Percentiles rank a stretch among this genome's conserved stretches.
Conservation (phyloP, 2,797 vertebrate genomes). For the Labroides dimidiatus region DNA sequence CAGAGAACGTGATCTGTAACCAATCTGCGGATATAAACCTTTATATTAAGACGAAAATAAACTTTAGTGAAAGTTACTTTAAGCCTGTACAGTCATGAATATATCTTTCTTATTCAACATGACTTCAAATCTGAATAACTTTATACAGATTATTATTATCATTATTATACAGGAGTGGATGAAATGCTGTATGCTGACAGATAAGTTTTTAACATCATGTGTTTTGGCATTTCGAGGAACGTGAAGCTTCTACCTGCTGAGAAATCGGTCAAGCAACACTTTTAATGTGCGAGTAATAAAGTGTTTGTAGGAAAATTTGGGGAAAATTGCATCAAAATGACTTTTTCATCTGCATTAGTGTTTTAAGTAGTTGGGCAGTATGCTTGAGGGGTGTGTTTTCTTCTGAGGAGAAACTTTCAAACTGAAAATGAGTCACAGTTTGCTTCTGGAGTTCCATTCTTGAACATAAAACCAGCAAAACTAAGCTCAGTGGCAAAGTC, state of each 20-base stretch:
- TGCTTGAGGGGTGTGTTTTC: too few relatives aligned
- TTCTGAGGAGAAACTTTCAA: too few relatives aligned
- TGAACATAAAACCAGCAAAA: background rate
- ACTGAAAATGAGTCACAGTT: background rate
- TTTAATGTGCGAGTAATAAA: too few relatives aligned
- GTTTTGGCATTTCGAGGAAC: constrained; percentile 22
- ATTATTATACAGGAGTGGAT: constrained; percentile 39
- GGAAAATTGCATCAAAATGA: too few relatives aligned
- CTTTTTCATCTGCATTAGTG: too few relatives aligned
- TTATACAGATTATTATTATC: constrained; percentile 40
- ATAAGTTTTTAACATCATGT: constrained; percentile 26
- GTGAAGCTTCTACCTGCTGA: too few relatives aligned
- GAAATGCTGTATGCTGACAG: constrained; percentile 21
- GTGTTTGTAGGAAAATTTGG: too few relatives aligned
- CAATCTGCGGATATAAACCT: constrained; percentile 18
- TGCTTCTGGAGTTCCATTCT: background rate
- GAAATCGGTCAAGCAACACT: too few relatives aligned
- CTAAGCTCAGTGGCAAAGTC: background rate
- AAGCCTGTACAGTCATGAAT: constrained; percentile 43
- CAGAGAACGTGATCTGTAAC: constrained; percentile 2
- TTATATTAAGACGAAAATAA: constrained; percentile 32
- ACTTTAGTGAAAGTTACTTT: background rate
- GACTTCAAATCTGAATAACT: constrained; percentile 27
- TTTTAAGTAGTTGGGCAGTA: too few relatives aligned
- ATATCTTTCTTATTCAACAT: constrained; percentile 26